phyloP scores from a whole-genome alignment of 2,113 vertebrate species.

The Plestiodon gilberti region DNA sequence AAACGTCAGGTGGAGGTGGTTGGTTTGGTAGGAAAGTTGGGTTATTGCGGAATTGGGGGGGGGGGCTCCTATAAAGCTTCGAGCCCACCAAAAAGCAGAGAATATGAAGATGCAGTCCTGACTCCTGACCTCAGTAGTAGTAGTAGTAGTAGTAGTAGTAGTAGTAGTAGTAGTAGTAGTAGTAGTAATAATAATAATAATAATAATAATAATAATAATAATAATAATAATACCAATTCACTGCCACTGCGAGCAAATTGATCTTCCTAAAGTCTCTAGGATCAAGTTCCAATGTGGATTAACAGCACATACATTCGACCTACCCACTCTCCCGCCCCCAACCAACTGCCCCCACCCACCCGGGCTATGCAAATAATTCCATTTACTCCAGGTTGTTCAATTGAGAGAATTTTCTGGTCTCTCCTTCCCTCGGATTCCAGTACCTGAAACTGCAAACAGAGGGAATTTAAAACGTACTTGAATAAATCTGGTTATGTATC shows the following conservation, averaged over 20 bases:
- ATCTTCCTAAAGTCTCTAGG: not conserved
- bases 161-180: too few relatives aligned
- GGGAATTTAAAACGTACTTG: conserved; percentile 29
- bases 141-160: not conserved
- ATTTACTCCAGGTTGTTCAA: not conserved
- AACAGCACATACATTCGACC: not conserved
- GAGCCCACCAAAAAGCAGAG: not conserved
- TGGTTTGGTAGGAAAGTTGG: not conserved
- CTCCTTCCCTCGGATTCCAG: conserved; percentile 28
- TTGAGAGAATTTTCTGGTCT: not conserved
- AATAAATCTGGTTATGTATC: conserved; percentile 71
- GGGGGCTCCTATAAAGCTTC: not conserved
- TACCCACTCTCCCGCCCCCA: not conserved
- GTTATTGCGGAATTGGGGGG: not conserved
- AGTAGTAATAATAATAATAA: not conserved
- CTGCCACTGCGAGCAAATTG: not conserved
- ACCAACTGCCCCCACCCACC: not conserved
- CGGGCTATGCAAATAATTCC: not conserved
- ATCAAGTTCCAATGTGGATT: not conserved
- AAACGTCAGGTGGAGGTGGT: not conserved
- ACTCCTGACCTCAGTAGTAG: not conserved
- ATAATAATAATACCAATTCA: not conserved
- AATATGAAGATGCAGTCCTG: not conserved
- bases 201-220: not conserved
- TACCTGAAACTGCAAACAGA: conserved; percentile 11